Conservation (phyloP, 2,797 vertebrate genomes). For the Esox lucius region DNA sequence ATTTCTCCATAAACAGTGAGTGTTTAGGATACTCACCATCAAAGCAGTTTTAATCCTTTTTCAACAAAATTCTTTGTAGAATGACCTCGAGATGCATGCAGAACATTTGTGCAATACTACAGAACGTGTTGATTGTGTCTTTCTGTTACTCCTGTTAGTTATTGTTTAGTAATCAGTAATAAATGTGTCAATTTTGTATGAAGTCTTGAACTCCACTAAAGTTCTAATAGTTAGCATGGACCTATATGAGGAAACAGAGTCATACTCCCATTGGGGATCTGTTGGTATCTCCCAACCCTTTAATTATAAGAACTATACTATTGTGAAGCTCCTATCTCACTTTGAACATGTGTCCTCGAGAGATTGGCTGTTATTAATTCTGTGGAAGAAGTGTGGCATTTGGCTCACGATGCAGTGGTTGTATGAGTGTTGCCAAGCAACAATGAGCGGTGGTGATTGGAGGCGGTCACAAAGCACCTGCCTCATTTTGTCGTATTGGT, state of each 20-base stretch:
- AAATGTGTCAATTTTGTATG: background rate
- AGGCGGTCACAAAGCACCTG: background rate
- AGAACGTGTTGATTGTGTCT: background rate
- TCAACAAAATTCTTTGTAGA: background rate
- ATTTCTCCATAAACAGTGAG: conserved; percentile 9
- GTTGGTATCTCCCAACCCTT: conserved; percentile 35
- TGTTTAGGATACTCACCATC: conserved; percentile 9
- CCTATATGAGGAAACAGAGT: conserved; percentile 49
- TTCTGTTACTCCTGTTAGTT: background rate
- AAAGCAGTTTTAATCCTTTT: conserved; percentile 30
- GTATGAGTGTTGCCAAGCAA: conserved; percentile 65
- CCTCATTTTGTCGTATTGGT: conserved; percentile 7
- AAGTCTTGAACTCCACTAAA: conserved; percentile 20
- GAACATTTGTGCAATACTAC: background rate
- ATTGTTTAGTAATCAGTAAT: background rate
- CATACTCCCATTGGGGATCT: conserved; percentile 53
- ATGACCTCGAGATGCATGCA: background rate
- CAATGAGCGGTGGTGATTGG: conserved; percentile 43
- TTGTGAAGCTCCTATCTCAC: conserved; percentile 16
- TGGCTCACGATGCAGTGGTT: conserved; percentile 44
- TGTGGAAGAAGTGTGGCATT: conserved; percentile 31
- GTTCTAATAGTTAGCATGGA: conserved; percentile 3
- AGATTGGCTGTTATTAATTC: conserved; percentile 40
- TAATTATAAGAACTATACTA: conserved; percentile 9
- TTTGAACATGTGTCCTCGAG: conserved; percentile 26